A percentile compares a stretch with the other conserved stretches of the same genome.
phyloP scores from a whole-genome alignment of 2,797 vertebrate species.

The Takifugu rubripes region DNA sequence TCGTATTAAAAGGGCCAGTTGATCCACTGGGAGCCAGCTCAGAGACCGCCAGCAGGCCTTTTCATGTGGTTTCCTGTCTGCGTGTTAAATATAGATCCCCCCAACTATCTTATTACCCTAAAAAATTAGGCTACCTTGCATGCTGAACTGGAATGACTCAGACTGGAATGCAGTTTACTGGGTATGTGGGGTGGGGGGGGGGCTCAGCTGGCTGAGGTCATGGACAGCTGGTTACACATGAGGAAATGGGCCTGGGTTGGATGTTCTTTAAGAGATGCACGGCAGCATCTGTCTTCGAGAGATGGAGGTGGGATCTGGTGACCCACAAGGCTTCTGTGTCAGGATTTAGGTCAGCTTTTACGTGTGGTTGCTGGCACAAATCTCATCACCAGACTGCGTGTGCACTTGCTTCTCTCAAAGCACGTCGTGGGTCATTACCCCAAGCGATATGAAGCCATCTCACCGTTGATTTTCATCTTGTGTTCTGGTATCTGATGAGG shows the following conservation, averaged over 20 bases:
- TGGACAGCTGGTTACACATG: slow-evolving; percentile 65
- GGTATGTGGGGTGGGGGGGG: slow-evolving; percentile 31
- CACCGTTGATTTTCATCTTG: too few relatives aligned
- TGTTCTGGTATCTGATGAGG: too few relatives aligned
- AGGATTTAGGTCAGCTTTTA: slow-evolving; percentile 1
- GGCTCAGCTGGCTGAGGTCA: slow-evolving; percentile 55
- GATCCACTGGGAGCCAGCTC: slow-evolving; percentile 62
- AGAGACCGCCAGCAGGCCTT: slow-evolving; percentile 70
- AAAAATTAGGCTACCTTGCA: slow-evolving; percentile 65
- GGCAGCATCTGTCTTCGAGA: slow-evolving; percentile 24
- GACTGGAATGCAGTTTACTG: slow-evolving; percentile 44
- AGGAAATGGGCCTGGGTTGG: slow-evolving; percentile 49
- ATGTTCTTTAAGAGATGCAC: slow-evolving; percentile 41
- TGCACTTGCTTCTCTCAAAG: slow-evolving; percentile 5
- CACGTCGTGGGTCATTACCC: slow-evolving; percentile 2
- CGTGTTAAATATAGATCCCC: slow-evolving; percentile 74
- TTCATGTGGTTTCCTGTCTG: slow-evolving; percentile 71
- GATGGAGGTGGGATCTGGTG: slow-evolving; percentile 14
- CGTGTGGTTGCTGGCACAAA: slow-evolving; percentile 4
- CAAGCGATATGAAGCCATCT: slow-evolving; percentile 1
- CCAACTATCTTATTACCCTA: slow-evolving; percentile 75
- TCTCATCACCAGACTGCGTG: slow-evolving; percentile 5
- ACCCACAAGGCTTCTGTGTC: neutral
- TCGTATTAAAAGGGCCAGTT: slow-evolving; percentile 69
- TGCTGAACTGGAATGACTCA: slow-evolving; percentile 50